Percentiles rank a stretch among this genome's conserved stretches.
These are phyloP conservation scores for Isoperla grammatica DNA, from an alignment of 2,888 invertebrate genomes.

Conservation along the genomic window DNA sequence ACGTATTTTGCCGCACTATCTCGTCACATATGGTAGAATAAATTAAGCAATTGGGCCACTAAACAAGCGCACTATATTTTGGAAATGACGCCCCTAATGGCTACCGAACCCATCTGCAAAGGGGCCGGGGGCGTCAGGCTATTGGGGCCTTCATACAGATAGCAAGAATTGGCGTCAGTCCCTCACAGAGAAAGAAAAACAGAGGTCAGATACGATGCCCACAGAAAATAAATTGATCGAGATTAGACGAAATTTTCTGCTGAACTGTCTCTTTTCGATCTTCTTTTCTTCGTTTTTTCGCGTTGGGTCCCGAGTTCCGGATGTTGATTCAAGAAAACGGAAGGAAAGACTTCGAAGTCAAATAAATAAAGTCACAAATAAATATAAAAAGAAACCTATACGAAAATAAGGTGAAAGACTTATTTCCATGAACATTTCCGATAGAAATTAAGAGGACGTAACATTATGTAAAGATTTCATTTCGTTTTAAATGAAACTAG, in stretches of 20 bases:
- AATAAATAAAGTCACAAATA: conserved; percentile 17
- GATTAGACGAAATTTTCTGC: conserved; percentile 27
- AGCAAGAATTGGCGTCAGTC: neutral
- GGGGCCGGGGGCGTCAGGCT: neutral
- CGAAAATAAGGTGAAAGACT: conserved; percentile 17
- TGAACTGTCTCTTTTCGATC: conserved; percentile 20
- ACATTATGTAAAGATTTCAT: conserved; percentile 7
- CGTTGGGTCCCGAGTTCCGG: conserved; percentile 12
- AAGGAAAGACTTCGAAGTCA: conserved; percentile 21
- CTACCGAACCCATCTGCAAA: no score
- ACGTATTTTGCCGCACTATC: no score
- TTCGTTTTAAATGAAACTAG: conserved; percentile 12
- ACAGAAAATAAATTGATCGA: conserved; percentile 25
- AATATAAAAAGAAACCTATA: conserved; percentile 13
- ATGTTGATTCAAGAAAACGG: conserved; percentile 27
- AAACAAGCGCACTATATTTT: no score
- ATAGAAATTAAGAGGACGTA: conserved; percentile 14
- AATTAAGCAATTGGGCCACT: no score
- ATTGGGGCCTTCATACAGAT: conserved; percentile 2
- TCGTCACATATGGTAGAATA: no score
- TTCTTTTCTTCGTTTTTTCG: conserved; percentile 20
- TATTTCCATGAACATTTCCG: conserved; percentile 4
- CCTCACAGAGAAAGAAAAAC: neutral
- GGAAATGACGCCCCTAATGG: no score
- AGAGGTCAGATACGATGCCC: conserved; percentile 3